Percentiles rank a stretch among this genome's conserved stretches.
These are phyloP conservation scores for Clarias laeviceps DNA, from an alignment of 2,797 vertebrate species.

Conservation along the genomic window DNA sequence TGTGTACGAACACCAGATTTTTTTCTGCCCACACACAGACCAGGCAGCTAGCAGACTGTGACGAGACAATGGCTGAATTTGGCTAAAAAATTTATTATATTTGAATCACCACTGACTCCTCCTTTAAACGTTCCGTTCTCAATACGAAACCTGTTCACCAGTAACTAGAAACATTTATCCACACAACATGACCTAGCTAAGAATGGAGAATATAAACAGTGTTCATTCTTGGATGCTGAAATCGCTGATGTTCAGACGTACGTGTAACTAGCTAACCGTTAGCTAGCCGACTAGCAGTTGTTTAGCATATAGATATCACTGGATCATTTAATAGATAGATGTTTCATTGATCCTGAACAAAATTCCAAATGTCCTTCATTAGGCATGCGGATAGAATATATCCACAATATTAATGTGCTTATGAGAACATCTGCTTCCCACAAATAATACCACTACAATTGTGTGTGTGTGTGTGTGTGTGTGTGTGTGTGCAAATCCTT, in stretches of 20 bases:
- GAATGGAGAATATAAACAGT: background rate
- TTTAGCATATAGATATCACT: background rate
- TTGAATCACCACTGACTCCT: no score
- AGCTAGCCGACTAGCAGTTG: background rate
- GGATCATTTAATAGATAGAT: no score
- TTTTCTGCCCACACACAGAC: no score
- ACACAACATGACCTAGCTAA: background rate
- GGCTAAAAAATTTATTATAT: no score
- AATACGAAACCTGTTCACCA: background rate
- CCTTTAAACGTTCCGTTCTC: background rate
- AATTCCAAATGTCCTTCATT: background rate
- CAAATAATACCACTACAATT: background rate
- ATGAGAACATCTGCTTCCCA: background rate
- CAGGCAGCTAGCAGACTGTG: no score
- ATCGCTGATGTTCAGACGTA: background rate
- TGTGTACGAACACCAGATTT: no score
- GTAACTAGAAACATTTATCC: background rate
- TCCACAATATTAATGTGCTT: background rate
- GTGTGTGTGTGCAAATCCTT: conserved; percentile 16
- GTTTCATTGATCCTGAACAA: no score
- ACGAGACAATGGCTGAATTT: no score
- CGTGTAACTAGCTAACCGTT: background rate
- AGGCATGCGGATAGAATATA: background rate
- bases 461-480: conserved; percentile 16
- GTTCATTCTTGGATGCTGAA: background rate